Conservation (phyloP, 2,113 vertebrate species). For the Scatophagus argus region DNA sequence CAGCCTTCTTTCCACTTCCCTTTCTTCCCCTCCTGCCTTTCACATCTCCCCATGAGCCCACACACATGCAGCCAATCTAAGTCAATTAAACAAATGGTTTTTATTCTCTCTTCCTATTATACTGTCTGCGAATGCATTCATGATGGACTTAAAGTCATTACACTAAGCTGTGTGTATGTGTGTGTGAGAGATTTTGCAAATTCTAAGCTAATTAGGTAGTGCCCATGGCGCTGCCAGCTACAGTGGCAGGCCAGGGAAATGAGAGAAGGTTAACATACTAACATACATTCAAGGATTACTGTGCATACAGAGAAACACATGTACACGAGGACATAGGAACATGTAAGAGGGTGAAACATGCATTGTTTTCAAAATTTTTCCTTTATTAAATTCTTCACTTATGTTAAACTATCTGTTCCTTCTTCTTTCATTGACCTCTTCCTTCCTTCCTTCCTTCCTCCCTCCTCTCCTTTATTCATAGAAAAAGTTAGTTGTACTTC, state of each 20-base stretch:
- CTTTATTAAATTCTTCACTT: background rate
- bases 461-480: background rate
- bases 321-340: background rate
- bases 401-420: background rate
- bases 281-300: conserved; percentile 50
- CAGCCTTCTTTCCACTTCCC: background rate
- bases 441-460: background rate
- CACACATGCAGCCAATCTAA: conserved; percentile 58
- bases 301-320: conserved; percentile 18
- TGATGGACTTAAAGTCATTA: conserved; percentile 71
- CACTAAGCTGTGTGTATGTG: conserved; percentile 45
- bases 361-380: background rate
- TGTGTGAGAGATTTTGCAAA: conserved; percentile 40
- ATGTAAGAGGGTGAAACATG: background rate
- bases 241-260: conserved; percentile 65
- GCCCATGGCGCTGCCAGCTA: conserved; percentile 49
- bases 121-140: conserved; percentile 58
- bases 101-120: conserved; percentile 61
- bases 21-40: background rate
- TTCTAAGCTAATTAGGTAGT: conserved; percentile 71
- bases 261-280: conserved; percentile 64
- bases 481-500: conserved; percentile 23
- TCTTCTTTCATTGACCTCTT: background rate
- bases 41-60: conserved; percentile 17
- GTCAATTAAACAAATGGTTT: conserved; percentile 74